Conservation (phyloP, 2,888 invertebrate species). For the Onthophagus sagittarius region DNA sequence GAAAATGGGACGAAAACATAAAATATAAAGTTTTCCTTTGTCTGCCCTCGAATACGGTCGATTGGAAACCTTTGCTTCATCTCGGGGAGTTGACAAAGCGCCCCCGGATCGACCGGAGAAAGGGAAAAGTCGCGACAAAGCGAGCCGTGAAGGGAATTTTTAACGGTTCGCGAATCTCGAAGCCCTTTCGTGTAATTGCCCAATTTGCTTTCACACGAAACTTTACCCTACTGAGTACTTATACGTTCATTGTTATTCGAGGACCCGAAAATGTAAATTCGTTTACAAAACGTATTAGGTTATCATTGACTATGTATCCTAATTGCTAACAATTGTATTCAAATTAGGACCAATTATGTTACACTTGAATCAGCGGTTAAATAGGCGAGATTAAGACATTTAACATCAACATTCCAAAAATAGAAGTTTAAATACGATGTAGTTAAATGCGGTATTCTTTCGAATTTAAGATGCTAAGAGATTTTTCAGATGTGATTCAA, state of each 20-base stretch:
- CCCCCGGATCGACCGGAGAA: not conserved
- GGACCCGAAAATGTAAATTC: not conserved
- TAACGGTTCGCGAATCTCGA: not conserved
- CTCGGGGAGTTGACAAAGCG: not conserved
- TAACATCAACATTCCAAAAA: too few species aligned
- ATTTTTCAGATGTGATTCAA: too few species aligned
- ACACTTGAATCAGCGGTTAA: too few species aligned
- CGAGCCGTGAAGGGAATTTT: not conserved
- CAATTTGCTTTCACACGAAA: not conserved
- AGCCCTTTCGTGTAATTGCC: not conserved
- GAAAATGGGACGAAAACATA: not conserved
- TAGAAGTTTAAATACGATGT: too few species aligned
- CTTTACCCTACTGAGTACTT: not conserved
- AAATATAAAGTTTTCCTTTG: not conserved
- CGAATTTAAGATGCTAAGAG: too few species aligned
- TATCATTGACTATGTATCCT: too few species aligned
- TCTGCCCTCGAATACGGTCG: not conserved
- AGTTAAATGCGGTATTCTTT: too few species aligned
- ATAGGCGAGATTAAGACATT: too few species aligned
- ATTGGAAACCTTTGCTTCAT: not conserved
- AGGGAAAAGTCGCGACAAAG: not conserved
- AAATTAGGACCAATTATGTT: too few species aligned
- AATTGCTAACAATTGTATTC: too few species aligned
- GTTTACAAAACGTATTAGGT: not conserved
- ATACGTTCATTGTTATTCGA: not conserved